Percentiles rank a stretch among this genome's conserved stretches.
phyloP scores from a whole-genome alignment of 2,888 invertebrate genomes.

The Heliconius charithonia region DNA sequence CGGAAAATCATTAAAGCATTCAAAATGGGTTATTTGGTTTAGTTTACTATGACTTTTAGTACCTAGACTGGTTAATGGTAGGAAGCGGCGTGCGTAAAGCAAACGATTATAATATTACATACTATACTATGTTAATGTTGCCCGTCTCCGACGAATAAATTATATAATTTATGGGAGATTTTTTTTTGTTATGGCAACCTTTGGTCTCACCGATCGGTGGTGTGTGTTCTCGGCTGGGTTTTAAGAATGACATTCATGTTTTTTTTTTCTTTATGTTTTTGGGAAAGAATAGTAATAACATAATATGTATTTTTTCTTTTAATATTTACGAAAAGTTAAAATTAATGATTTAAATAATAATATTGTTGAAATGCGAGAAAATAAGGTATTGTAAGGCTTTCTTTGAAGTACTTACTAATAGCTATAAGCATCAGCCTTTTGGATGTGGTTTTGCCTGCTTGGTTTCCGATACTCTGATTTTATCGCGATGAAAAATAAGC shows the following conservation, averaged over 20 bases:
- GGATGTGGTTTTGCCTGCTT: too few relatives aligned
- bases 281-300: too few relatives aligned
- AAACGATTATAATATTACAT: conserved; percentile 60
- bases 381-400: not conserved
- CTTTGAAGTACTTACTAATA: not conserved
- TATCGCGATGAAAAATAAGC: not conserved
- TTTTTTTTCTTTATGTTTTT: too few relatives aligned
- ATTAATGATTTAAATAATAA: not conserved
- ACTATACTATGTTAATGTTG: conserved; percentile 57
- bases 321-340: too few relatives aligned
- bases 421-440: not conserved
- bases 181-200: conserved; percentile 68
- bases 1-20: conserved; percentile 68
- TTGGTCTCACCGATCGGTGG: conserved; percentile 48
- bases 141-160: conserved; percentile 71
- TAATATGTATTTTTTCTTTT: too few relatives aligned
- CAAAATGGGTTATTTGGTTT: conserved; percentile 71
- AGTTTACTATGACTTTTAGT: conserved; percentile 78
- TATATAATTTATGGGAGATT: conserved; percentile 73
- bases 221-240: conserved; percentile 42
- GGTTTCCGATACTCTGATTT: too few relatives aligned
- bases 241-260: not conserved
- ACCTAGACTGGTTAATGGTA: conserved; percentile 75
- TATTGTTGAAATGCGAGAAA: not conserved
- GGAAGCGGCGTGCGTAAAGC: conserved; percentile 74